Base-by-base conservation (phyloP, 2,113 vertebrate genomes). In the Paratilapia polleni region DNA sequence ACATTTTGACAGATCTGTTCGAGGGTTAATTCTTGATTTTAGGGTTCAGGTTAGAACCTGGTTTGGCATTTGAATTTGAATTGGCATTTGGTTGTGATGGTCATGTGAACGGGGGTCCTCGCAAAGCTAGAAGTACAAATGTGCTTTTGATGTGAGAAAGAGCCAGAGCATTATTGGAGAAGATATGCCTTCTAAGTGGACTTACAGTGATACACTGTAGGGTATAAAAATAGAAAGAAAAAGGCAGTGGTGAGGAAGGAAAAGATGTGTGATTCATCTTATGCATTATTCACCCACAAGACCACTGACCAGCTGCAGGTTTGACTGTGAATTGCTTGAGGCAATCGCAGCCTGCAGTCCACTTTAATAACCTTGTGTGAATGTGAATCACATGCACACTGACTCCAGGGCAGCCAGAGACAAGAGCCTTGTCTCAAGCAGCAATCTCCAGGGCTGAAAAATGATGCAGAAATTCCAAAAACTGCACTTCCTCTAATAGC, bases 321-420 rank as follows among this genome's bases (percentile, higher is more conserved):
- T 76, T 78, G 54, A 78, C 73, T 83, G 56, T 81, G 63, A 64
- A 61, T 80, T 2, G 26, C 19, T 34, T 34, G 15, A 78, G 52
- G 76, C 24, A 26, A 26, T 70, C 58, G 38, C 80, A 83, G 78
- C 59, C 80, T 61, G 5, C 49, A 41, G 76, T 78, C 77, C 59
- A 63, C 78, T 88, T 80, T 84, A 47, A 81, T 83, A 78, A 83
- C 62, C 14, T 62, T 41, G 79, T 81, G 84, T 77, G 68, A 89
- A 61, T 59, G 74, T 78, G 60, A 84, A 60, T 60, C 61, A 11
- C 66, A 60, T 73, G 57, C 70, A 63, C 62, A 43, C 41, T 63
- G 59, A 4, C 24, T 26, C 19, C 76, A 28, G 49, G 57, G 47
- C 47, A 74, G 20, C 49, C 1, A 5, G 26, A 62, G 79, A 60